Evolutionary conservation across 2,888 invertebrate species (phyloP).

Genomic region (Physocephala rufipes): DNA sequence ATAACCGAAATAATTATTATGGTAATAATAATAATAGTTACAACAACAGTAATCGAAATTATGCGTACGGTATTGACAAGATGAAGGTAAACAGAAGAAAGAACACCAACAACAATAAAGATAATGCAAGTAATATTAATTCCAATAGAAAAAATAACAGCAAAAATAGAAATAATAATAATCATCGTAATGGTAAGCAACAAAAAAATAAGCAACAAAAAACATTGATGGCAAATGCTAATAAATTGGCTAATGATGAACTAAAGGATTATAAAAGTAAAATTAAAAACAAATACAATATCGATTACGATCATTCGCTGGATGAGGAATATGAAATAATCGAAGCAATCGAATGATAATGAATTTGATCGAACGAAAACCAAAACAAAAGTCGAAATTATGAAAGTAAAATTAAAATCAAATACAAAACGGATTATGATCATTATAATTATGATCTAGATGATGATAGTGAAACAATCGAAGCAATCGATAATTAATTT

Average conservation of each 20-base stretch:
- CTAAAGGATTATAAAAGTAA: conserved; percentile 64
- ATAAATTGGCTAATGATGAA: conserved; percentile 58
- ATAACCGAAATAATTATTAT: conserved; percentile 42
- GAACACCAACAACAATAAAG: conserved; percentile 41
- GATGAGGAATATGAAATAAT: conserved; percentile 67
- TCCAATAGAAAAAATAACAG: conserved; percentile 32
- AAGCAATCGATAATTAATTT: too few relatives aligned
- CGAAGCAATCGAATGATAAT: conserved; percentile 64
- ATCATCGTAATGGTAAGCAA: conserved; percentile 39
- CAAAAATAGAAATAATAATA: conserved; percentile 30
- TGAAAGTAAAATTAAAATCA: background rate
- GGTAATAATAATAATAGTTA: conserved; percentile 32
- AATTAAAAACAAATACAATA: conserved; percentile 66
- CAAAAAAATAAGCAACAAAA: conserved; percentile 29
- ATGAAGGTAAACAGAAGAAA: conserved; percentile 38
- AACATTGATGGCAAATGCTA: conserved; percentile 50
- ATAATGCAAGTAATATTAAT: conserved; percentile 35
- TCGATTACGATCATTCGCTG: conserved; percentile 66
- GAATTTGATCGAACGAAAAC: background rate
- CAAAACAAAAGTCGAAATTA: background rate
- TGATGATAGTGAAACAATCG: too few relatives aligned
- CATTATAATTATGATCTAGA: too few relatives aligned
- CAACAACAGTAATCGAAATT: conserved; percentile 37
- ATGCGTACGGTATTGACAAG: conserved; percentile 29
- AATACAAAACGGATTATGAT: too few relatives aligned